Conservation (phyloP, 1,140 invertebrate genomes). For the Telenomus remus region DNA sequence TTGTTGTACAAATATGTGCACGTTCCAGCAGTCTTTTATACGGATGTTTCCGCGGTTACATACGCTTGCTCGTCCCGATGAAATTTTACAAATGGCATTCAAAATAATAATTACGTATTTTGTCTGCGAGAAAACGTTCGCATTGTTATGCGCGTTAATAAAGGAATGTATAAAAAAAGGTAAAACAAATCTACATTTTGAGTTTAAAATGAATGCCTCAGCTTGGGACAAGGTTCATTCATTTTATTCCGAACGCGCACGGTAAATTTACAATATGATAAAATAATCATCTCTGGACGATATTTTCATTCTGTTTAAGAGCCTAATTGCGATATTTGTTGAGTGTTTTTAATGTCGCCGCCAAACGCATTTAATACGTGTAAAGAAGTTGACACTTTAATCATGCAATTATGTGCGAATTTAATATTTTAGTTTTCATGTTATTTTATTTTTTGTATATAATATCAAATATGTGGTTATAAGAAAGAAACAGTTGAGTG, state of each 20-base stretch:
- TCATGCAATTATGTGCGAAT: too few relatives aligned
- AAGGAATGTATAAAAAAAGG: slow-evolving; percentile 17
- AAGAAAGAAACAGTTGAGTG: too few relatives aligned
- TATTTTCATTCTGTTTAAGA: too few relatives aligned
- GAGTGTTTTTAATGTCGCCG: too few relatives aligned
- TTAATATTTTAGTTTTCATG: too few relatives aligned
- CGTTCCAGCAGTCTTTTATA: slow-evolving; percentile 8
- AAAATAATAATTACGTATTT: slow-evolving; percentile 46
- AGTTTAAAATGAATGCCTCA: slow-evolving; percentile 23
- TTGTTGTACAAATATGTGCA: too few relatives aligned
- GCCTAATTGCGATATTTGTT: too few relatives aligned
- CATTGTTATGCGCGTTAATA: slow-evolving; percentile 17
- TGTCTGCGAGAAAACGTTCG: slow-evolving; percentile 22
- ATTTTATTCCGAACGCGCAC: slow-evolving; percentile 24
- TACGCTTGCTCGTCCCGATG: neutral
- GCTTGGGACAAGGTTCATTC: slow-evolving; percentile 14
- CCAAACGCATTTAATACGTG: too few relatives aligned
- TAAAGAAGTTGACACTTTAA: too few relatives aligned
- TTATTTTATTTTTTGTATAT: too few relatives aligned
- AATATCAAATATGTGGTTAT: too few relatives aligned
- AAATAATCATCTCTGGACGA: too few relatives aligned
- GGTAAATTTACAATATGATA: neutral
- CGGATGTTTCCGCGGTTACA: neutral
- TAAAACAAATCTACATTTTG: slow-evolving; percentile 45
- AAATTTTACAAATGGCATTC: slow-evolving; percentile 37